These are phyloP conservation scores for Pecten maximus DNA, from an alignment of 2,888 invertebrate genomes.

Conservation along the genomic window DNA sequence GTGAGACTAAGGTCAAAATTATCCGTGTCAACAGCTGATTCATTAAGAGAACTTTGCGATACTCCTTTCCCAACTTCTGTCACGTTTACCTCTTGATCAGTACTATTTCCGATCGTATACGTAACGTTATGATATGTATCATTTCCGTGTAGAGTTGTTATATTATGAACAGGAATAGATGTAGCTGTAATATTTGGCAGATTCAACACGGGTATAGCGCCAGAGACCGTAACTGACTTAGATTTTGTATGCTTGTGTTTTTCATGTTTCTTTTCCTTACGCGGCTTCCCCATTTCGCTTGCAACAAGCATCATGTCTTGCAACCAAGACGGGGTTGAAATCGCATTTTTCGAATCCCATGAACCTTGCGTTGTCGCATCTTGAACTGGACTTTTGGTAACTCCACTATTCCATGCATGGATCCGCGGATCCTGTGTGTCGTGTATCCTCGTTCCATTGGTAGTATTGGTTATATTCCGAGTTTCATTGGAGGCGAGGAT, in stretches of 20 bases:
- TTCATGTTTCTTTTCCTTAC: neutral
- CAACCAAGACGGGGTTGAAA: neutral
- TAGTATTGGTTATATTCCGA: neutral
- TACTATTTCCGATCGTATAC: neutral
- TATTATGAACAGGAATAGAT: neutral
- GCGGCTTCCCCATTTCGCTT: neutral
- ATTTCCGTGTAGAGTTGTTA: neutral
- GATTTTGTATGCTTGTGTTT: neutral
- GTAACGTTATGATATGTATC: neutral
- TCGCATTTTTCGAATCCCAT: neutral
- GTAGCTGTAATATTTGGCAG: neutral
- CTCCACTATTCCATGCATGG: too few relatives aligned
- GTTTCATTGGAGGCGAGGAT: conserved; percentile 45
- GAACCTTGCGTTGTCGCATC: neutral
- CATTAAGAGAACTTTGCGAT: neutral
- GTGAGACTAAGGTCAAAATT: neutral
- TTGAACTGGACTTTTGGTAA: neutral
- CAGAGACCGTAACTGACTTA: neutral
- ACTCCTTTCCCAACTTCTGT: neutral
- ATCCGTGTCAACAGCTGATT: neutral
- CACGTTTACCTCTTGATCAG: neutral
- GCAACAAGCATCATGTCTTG: neutral
- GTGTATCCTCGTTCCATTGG: neutral
- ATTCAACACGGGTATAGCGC: neutral
- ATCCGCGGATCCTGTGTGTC: too few relatives aligned